phyloP scores from a whole-genome alignment of 2,113 vertebrate genomes.

The Cinclus cinclus region DNA sequence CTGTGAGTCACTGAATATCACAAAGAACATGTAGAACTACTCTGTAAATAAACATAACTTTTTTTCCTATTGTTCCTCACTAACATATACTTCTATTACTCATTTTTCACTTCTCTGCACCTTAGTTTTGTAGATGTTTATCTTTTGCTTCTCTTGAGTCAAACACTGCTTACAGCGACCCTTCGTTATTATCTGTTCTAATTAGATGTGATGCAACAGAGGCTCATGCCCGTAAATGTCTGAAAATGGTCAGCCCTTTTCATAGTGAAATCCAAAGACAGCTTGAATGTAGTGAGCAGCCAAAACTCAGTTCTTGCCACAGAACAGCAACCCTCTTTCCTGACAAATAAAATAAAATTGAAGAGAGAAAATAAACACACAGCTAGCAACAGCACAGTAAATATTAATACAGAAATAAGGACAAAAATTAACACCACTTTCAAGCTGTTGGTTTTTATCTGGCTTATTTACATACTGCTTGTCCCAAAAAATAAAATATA shows the following conservation, averaged over 20 bases:
- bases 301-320: background rate
- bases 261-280: background rate
- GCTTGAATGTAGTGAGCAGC: background rate
- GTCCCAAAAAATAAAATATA: background rate
- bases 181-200: background rate
- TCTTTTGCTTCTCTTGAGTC: background rate
- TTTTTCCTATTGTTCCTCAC: background rate
- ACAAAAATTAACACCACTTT: background rate
- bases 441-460: background rate
- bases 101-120: background rate
- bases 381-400: background rate
- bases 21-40: background rate
- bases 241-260: background rate
- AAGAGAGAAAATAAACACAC: background rate
- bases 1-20: background rate
- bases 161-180: background rate
- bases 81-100: background rate
- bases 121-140: background rate
- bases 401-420: background rate
- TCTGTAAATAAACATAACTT: background rate
- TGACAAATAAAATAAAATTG: background rate
- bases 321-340: background rate
- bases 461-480: background rate
- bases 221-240: background rate
- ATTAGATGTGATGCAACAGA: background rate